phyloP scores from a whole-genome alignment of 2,888 invertebrate species.

The Drosophila recens region DNA sequence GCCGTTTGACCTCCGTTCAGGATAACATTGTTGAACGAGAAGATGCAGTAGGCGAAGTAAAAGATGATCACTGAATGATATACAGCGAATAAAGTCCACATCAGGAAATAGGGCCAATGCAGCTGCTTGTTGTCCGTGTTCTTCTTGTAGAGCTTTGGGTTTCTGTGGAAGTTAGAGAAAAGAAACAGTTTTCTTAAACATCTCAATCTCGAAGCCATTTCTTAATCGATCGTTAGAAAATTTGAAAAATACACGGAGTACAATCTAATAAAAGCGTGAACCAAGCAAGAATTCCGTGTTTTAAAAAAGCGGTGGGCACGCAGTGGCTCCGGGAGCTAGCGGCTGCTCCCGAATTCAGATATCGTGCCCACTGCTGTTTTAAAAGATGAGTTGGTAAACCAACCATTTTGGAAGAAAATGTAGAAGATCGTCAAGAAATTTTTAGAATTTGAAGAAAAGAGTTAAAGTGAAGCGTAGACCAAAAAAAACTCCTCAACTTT shows the following conservation, averaged over 20 bases:
- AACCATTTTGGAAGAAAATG: neutral
- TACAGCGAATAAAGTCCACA: slow-evolving; percentile 87
- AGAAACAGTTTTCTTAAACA: too few species aligned
- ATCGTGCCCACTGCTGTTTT: too few species aligned
- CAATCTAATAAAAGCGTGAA: neutral
- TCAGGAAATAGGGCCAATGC: slow-evolving; percentile 87
- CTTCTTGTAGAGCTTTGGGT: slow-evolving; percentile 89
- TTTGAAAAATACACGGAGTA: neutral
- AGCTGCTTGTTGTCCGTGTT: slow-evolving; percentile 88
- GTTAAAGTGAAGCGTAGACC: neutral
- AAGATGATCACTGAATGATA: slow-evolving; percentile 90
- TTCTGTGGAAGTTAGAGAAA: slow-evolving; percentile 78
- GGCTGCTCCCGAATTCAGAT: too few species aligned
- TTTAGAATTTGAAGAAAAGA: neutral
- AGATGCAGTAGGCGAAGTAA: slow-evolving; percentile 86
- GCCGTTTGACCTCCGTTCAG: slow-evolving; percentile 86
- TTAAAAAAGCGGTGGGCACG: too few species aligned
- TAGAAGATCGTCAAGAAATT: neutral
- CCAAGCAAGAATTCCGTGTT: neutral
- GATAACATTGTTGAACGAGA: slow-evolving; percentile 86
- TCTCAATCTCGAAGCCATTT: neutral
- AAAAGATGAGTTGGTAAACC: too few species aligned
- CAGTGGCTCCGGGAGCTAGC: too few species aligned
- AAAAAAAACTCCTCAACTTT: neutral
- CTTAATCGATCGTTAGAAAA: neutral